Base-by-base conservation (phyloP, 2,113 vertebrate species). In the Nestor notabilis region DNA sequence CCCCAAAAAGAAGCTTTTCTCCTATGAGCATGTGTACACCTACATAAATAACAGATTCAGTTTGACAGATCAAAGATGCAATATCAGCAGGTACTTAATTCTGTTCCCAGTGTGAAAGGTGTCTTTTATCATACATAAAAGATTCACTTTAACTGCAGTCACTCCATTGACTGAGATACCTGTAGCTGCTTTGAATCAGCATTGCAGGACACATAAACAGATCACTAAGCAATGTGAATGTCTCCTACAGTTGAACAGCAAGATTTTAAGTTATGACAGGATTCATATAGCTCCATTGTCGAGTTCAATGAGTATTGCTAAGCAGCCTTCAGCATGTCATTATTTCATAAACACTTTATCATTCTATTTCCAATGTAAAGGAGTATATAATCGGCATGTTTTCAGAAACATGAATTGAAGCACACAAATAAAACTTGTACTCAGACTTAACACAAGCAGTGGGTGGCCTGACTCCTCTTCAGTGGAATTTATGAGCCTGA, bases 1-100 rank as follows among this genome's bases (percentile, higher is more conserved):
- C 15, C 7, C 25, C 17, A 1, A 33, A 31, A 68, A 43, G 23
- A 87, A 60, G 56, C 6, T 37, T 33, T 31, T 41, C 9, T 90
- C 47, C 33, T 68, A 55, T 39, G 28, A 64, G 18, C 15, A 5
- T n/a, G 0, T 35, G 17, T 66, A 60, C 0, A 1, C 21, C 27
- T 76, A 21, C 63, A 70, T 74, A 93, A 80, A 80, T 31, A 43
- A 41, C 43, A 72, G 31, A n/a, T 18, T 49, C 43, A 17, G 18
- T 43, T 61, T 29, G 44, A 69, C 53, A 63, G 80, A 63, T 68
- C 14, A 55, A 68, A 66, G 43, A 33, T 0, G 0, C 78, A 82
- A 7, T 53, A 76, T 31, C 37, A 76, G 43, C 33, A 78, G 21
- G 35, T 46, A 78, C 4, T 76, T 79, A 68, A 74, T 69, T 91